Evolutionary conservation across 2,113 vertebrate species (phyloP).

Genomic region (Elgaria multicarinata): DNA sequence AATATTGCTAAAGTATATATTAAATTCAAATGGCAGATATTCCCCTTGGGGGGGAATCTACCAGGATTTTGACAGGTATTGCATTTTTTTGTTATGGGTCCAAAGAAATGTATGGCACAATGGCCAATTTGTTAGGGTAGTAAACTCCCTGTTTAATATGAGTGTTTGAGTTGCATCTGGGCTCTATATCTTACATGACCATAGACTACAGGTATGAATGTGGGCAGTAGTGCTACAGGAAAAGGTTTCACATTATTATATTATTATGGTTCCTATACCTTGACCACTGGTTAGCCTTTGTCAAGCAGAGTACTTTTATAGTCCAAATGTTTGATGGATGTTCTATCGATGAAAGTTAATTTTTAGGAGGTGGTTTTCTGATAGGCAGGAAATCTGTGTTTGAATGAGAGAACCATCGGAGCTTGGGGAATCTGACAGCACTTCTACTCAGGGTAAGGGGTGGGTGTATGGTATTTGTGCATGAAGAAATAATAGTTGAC

Average conservation of each 20-base stretch:
- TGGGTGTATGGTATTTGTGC: not conserved
- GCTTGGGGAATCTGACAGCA: not conserved
- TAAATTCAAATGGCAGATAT: slow-evolving; percentile 67
- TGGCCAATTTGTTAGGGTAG: not conserved
- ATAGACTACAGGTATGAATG: not conserved
- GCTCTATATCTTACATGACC: not conserved
- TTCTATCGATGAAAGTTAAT: not conserved
- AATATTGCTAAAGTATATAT: slow-evolving; percentile 64
- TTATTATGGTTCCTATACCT: not conserved
- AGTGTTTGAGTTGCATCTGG: not conserved
- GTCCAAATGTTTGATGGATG: no score
- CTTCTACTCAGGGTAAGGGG: not conserved
- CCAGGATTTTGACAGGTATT: not conserved
- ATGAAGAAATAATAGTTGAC: no score
- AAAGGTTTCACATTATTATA: not conserved
- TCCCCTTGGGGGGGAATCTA: slow-evolving; percentile 53
- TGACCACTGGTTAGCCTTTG: no score
- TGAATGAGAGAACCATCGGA: no score
- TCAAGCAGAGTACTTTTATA: no score
- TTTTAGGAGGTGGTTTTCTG: not conserved
- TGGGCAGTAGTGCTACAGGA: not conserved
- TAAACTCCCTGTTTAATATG: not conserved
- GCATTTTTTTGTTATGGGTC: not conserved
- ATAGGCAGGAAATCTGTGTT: not conserved
- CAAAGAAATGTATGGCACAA: not conserved